Evolutionary conservation across 2,888 invertebrate species (phyloP).

Genomic region (Tipula helvola): DNA sequence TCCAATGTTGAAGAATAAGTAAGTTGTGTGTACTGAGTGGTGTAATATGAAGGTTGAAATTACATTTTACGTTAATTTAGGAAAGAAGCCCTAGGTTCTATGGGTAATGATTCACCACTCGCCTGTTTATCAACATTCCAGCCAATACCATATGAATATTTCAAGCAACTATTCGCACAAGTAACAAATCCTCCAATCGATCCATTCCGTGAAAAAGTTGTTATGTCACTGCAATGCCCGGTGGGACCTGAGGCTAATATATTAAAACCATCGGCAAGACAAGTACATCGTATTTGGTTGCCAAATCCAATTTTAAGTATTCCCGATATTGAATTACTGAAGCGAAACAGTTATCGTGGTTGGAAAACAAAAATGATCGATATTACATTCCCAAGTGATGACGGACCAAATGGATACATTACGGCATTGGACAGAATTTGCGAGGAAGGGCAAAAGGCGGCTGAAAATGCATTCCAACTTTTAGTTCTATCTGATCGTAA

Average conservation of each 20-base stretch:
- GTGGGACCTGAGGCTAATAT: conserved; percentile 95
- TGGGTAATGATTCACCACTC: conserved; percentile 98
- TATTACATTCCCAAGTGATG: conserved; percentile 68
- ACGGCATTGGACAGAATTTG: conserved; percentile 71
- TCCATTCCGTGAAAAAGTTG: conserved; percentile 94
- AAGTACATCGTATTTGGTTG: conserved; percentile 81
- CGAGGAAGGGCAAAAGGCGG: conserved; percentile 68
- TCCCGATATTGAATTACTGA: conserved; percentile 77
- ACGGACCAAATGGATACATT: conserved; percentile 63
- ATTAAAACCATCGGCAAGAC: conserved; percentile 73
- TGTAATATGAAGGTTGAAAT: background rate
- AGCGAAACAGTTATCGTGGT: conserved; percentile 66
- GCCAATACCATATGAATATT: conserved; percentile 92
- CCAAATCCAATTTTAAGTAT: conserved; percentile 90
- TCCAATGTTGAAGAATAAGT: conserved; percentile 95
- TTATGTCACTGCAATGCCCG: conserved; percentile 96
- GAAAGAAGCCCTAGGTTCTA: conserved; percentile 96
- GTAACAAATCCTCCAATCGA: conserved; percentile 99
- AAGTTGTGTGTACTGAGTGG: conserved; percentile 25
- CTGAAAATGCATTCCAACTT: conserved; percentile 64
- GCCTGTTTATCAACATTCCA: conserved; percentile 94
- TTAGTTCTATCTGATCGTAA: conserved; percentile 74
- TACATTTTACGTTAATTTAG: conserved; percentile 35
- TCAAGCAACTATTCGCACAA: conserved; percentile 98
- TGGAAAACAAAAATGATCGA: conserved; percentile 84